These are phyloP conservation scores for Phyllotreta striolata DNA, from an alignment of 2,888 invertebrate species.

Conservation along the genomic window DNA sequence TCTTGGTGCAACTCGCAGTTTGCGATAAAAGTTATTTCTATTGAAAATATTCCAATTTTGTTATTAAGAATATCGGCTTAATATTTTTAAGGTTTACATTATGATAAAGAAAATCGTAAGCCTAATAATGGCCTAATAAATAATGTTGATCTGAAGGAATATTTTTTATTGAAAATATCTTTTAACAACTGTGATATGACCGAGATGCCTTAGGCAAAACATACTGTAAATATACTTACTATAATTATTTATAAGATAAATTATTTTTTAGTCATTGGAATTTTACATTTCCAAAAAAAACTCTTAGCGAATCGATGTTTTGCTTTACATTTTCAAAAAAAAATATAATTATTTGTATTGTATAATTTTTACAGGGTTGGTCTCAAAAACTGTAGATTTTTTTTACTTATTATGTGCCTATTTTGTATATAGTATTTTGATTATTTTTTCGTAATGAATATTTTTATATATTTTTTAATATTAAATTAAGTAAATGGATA, in stretches of 20 bases:
- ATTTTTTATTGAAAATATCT: constrained; percentile 19
- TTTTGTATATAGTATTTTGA: constrained; percentile 20
- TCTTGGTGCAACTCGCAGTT: constrained; percentile 24
- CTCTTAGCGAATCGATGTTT: constrained; percentile 1
- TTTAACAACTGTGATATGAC: constrained; percentile 31
- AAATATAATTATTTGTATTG: constrained; percentile 5
- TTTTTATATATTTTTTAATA: constrained; percentile 10
- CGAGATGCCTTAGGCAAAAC: constrained; percentile 34
- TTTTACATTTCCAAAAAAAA: constrained; percentile 36
- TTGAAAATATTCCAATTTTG: constrained; percentile 1
- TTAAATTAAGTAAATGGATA: constrained; percentile 1
- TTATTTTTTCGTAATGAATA: constrained; percentile 9
- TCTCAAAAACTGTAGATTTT: constrained; percentile 18
- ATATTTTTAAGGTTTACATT: not conserved
- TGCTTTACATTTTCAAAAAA: constrained; percentile 12
- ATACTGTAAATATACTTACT: constrained; percentile 38
- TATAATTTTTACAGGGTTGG: constrained; percentile 27
- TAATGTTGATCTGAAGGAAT: constrained; percentile 4
- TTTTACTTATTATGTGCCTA: constrained; percentile 15
- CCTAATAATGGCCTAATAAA: not conserved
- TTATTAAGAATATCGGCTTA: not conserved
- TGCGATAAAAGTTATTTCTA: constrained; percentile 19
- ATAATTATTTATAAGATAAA: constrained; percentile 53
- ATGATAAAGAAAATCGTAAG: no score
- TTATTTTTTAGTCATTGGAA: constrained; percentile 49